These are phyloP conservation scores for Amitus sp. DNA, from an alignment of 2,888 invertebrate species.

Conservation along the genomic window DNA sequence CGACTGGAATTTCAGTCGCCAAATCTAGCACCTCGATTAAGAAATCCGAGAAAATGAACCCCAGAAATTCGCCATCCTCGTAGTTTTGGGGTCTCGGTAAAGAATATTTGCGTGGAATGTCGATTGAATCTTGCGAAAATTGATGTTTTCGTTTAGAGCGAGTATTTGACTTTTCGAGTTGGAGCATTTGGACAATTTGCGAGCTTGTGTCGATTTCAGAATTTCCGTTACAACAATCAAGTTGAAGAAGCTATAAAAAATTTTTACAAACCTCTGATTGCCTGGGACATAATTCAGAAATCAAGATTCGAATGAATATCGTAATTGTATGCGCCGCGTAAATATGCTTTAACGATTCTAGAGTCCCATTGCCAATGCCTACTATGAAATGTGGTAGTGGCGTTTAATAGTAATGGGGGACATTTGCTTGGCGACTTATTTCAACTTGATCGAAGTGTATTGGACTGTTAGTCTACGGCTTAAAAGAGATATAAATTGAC, in stretches of 20 bases:
- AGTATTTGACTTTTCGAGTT: no score
- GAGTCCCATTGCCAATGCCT: no score
- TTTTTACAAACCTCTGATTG: neutral
- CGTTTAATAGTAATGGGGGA: constrained; percentile 5
- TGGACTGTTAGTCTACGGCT: constrained; percentile 15
- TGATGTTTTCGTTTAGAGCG: no score
- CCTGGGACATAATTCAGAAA: neutral
- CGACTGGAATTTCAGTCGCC: constrained; percentile 11
- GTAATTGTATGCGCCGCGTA: constrained; percentile 11
- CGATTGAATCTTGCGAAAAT: no score
- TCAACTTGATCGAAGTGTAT: constrained; percentile 19
- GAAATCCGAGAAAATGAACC: neutral
- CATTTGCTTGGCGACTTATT: constrained; percentile 19
- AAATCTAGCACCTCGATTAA: constrained; percentile 6
- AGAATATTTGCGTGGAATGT: no score
- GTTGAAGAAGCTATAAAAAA: neutral
- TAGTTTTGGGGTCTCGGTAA: no score
- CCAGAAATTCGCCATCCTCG: no score
- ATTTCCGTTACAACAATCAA: neutral
- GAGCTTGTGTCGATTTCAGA: no score
- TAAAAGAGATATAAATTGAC: constrained; percentile 20
- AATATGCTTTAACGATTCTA: constrained; percentile 6
- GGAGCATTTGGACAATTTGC: no score
- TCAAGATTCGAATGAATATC: neutral
- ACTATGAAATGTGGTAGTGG: constrained; percentile 5